Evolutionary conservation across 2,113 vertebrate species (phyloP).

Genomic region (Agelaius tricolor): DNA sequence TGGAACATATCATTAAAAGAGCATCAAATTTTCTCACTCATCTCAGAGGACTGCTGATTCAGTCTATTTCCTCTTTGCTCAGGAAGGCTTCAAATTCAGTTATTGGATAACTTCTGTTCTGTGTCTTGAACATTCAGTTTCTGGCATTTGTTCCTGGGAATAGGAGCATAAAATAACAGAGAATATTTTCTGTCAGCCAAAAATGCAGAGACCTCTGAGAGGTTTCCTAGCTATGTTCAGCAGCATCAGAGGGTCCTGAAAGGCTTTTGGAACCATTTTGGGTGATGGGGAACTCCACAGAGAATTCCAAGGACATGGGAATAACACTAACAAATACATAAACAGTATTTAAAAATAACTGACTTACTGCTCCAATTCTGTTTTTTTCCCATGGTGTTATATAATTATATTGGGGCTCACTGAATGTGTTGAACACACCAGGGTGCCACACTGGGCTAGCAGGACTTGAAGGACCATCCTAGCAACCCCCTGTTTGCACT

Average conservation of each 20-base stretch:
- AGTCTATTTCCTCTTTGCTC: constrained; percentile 43
- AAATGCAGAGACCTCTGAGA: constrained; percentile 63
- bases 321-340: constrained; percentile 66
- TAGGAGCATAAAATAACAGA: constrained; percentile 61
- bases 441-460: background rate
- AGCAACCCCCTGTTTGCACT: background rate
- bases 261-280: constrained; percentile 50
- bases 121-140: constrained; percentile 50
- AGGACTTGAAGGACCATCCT: background rate
- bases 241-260: constrained; percentile 51
- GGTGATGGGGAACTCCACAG: constrained; percentile 59
- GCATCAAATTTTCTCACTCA: constrained; percentile 1
- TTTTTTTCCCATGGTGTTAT: constrained; percentile 67
- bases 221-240: constrained; percentile 55
- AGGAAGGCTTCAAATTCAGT: constrained; percentile 32
- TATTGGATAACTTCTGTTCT: constrained; percentile 49
- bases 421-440: background rate
- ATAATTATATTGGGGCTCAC: background rate
- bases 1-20: background rate
- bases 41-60: constrained; percentile 35
- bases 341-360: constrained; percentile 75
- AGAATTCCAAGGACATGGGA: constrained; percentile 64
- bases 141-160: constrained; percentile 72
- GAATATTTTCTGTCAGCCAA: constrained; percentile 67
- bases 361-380: constrained; percentile 38